These are phyloP conservation scores for Isichthys henryi DNA, from an alignment of 2,113 vertebrate species.

Conservation along the genomic window DNA sequence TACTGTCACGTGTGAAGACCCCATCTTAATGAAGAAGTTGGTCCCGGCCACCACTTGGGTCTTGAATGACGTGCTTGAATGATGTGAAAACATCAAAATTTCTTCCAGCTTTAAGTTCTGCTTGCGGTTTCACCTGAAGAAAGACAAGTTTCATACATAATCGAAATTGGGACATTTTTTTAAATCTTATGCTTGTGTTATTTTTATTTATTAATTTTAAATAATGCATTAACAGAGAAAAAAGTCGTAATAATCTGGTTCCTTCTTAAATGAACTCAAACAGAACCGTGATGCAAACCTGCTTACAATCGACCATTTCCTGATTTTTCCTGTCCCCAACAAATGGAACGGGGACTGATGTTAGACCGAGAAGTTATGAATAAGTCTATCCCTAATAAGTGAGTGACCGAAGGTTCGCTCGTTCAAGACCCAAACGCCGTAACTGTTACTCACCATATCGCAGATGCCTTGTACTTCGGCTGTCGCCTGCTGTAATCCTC, in stretches of 20 bases:
- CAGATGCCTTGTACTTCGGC: constrained; percentile 53
- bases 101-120: fast-evolving
- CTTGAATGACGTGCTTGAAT: constrained; percentile 39
- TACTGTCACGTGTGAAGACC: background rate
- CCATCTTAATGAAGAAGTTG: constrained; percentile 59
- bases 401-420: background rate
- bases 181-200: background rate
- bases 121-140: background rate
- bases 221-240: background rate
- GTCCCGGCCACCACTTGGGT: constrained; percentile 63
- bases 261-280: background rate
- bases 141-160: background rate
- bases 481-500: constrained; percentile 36
- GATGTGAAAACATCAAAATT: constrained; percentile 42
- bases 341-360: background rate
- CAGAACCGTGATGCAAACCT: background rate
- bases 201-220: background rate
- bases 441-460: constrained; percentile 43
- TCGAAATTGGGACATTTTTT: constrained; percentile 11
- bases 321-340: background rate
- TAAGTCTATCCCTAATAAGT: background rate
- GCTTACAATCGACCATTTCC: background rate
- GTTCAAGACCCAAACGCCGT: background rate
- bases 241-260: no score
- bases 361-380: background rate